Base-by-base conservation (phyloP, 2,888 invertebrate species). In the Zonitis immaculata region DNA sequence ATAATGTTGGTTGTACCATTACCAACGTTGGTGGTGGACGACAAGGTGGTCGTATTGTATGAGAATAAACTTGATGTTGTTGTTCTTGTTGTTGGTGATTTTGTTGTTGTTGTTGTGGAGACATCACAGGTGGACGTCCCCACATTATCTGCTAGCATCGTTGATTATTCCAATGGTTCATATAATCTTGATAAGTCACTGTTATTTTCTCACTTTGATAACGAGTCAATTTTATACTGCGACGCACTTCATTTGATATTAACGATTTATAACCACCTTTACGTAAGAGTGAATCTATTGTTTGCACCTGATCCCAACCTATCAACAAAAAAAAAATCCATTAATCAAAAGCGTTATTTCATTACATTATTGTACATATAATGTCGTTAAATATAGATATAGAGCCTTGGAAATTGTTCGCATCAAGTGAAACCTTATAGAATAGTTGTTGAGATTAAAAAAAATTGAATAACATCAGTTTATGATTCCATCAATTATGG, bases 231-330 rank as follows among this genome's bases (percentile, higher is more conserved):
- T 94, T 95, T 73, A 98, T 90, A 73, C 88, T 87, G 69, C 90
- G 87, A 52, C 96, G 85, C 70, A 90, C 80, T 51, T 95, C 94
- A 22, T 86, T 84, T n/a, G 92, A 92, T 59, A 96, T 94, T 49
- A 83, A 78, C 25, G 95, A 91, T 75, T 94, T 94, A 79, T 88
- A 97, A 44, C 99, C 99, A 62, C 97, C 98, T 79, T 99, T 99
- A 64, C 96, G 86, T 60, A 99, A 83, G 58, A 99, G 80, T 35
- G 97, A 95, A 79, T 99, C 98, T 71, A 99, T 95, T 20, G 99
- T 99, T 79, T 98, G 96, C 63, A 92, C 85, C 79, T 95, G 94
- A 83, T 98, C 93, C 99, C 99, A 99, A 68, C 97, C 97, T 97
- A 77, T 18, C 79, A 45, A 49, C 50, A 53, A 49, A 44, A 44